Evolutionary conservation across 2,888 invertebrate genomes (phyloP), one percentile per base, ranked within the genome.

Genomic region (Caenorhabditis sp.): DNA sequence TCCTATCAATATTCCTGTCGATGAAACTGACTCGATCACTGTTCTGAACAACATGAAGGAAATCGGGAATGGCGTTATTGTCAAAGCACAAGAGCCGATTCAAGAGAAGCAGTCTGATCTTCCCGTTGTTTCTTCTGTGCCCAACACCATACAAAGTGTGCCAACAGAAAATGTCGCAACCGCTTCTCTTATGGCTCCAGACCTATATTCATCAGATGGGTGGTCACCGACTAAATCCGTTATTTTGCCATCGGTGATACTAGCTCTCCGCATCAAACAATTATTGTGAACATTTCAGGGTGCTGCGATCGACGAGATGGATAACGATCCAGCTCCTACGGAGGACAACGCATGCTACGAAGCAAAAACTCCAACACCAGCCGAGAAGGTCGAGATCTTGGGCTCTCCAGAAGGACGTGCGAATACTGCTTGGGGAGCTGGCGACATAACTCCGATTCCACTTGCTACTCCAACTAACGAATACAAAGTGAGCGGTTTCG

Each of bases 401-500:
- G 28, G 10, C n/a, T 4, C 56, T 26, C 28, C 31, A 24, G 41
- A 28, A 22, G 59, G 19, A 8, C 59, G 72, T 35, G 26, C 59
- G 2, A 59, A 19, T 28, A 72, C 72, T 14, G 59, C 72, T n/a
- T 72, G 59, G 58, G 72, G 72, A 22, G 14, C 12, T 24, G 72
- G 72, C 26, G 72, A 59, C n/a, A 31, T 24, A 5, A 72, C 72
- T 22, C 72, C 72, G 24, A 44, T 47, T 4, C 47, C 49, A 8
- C 31, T 72, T 14, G 59, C 72, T 22, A 47, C 72, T 2, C 72
- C 72, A 26, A 72, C 72, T 12, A 72, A 59, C 19, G 47, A 44
- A 1, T 72, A 49, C 49, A 59, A 72, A 72, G 72, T 72, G 0
- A 72, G 72, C n/a, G 72, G 72, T 7, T 72, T 72, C 19, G 59